A percentile compares a stretch with the other conserved stretches of the same genome.
phyloP scores from a whole-genome alignment of 2,797 vertebrate genomes.

The Mastacembelus armatus region DNA sequence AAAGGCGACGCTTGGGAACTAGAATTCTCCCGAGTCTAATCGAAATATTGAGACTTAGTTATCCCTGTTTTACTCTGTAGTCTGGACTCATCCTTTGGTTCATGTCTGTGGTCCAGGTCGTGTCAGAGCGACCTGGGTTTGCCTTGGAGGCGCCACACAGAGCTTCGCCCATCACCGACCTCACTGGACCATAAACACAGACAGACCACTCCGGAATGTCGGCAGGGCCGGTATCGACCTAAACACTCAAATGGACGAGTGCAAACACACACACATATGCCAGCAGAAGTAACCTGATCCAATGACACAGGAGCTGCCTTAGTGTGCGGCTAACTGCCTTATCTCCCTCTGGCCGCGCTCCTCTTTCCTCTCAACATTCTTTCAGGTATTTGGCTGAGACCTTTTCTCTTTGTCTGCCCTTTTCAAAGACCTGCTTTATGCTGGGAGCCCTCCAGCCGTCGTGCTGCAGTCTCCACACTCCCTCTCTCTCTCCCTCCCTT shows the following conservation, averaged over 20 bases:
- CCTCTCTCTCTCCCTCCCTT: constrained; percentile 35
- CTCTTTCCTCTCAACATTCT: constrained; percentile 85
- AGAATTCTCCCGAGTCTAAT: constrained; percentile 46
- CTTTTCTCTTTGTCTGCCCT: constrained; percentile 84
- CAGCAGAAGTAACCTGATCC: constrained; percentile 76
- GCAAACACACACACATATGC: constrained; percentile 45
- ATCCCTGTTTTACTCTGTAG: constrained; percentile 25
- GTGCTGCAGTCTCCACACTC: constrained; percentile 59
- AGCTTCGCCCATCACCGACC: constrained; percentile 62
- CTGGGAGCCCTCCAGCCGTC: constrained; percentile 68
- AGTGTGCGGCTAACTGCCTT: constrained; percentile 82
- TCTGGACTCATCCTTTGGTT: constrained; percentile 29
- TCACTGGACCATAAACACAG: constrained; percentile 82
- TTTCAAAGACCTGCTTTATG: constrained; percentile 84
- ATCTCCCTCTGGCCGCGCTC: constrained; percentile 80
- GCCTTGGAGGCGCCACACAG: constrained; percentile 76
- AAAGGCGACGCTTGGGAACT: constrained; percentile 54
- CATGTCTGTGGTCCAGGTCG: constrained; percentile 34
- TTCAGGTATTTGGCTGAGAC: constrained; percentile 85
- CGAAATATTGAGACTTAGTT: constrained; percentile 51
- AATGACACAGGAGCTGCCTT: constrained; percentile 79
- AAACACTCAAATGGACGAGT: constrained; percentile 64
- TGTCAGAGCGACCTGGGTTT: constrained; percentile 50
- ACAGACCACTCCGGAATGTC: constrained; percentile 80
- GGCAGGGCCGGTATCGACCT: constrained; percentile 67